Conservation (phyloP, 2,888 invertebrate species). For the Rapana venosa region DNA sequence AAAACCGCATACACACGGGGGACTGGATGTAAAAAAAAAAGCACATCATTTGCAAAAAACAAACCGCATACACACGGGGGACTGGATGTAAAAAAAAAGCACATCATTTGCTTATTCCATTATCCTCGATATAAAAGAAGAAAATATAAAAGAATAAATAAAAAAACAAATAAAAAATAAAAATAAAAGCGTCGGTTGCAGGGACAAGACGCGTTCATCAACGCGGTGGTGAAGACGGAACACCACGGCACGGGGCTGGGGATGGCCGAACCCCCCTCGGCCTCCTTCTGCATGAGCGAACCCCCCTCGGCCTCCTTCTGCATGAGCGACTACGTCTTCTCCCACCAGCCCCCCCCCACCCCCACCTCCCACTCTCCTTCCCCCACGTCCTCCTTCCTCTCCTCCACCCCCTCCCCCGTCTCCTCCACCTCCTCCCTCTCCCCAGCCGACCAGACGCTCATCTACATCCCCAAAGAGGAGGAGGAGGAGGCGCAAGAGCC, state of each 20-base stretch:
- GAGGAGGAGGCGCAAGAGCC: neutral
- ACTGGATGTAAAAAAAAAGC: too few relatives aligned
- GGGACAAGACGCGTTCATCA: conserved; percentile 24
- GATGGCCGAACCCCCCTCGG: neutral
- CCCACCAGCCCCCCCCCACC: neutral
- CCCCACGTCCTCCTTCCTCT: neutral
- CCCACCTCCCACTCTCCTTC: neutral
- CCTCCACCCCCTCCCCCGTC: neutral
- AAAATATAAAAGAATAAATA: too few relatives aligned
- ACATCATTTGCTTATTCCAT: too few relatives aligned
- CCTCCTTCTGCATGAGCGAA: neutral
- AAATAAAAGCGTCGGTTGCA: neutral
- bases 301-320: neutral
- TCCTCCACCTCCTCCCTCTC: neutral
- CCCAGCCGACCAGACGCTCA: conserved; percentile 34
- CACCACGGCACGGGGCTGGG: too few relatives aligned
- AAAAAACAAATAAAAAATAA: too few relatives aligned
- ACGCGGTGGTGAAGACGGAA: conserved; percentile 22
- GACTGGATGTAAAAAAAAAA: too few relatives aligned
- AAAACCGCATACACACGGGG: too few relatives aligned
- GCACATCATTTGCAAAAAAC: too few relatives aligned
- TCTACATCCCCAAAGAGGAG: conserved; percentile 41
- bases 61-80: too few relatives aligned
- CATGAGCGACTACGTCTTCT: neutral
- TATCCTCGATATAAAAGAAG: too few relatives aligned